Percentiles rank a stretch among this genome's conserved stretches.
Evolutionary conservation across 2,113 vertebrate species (phyloP).

Genomic region (Eira barbara): DNA sequence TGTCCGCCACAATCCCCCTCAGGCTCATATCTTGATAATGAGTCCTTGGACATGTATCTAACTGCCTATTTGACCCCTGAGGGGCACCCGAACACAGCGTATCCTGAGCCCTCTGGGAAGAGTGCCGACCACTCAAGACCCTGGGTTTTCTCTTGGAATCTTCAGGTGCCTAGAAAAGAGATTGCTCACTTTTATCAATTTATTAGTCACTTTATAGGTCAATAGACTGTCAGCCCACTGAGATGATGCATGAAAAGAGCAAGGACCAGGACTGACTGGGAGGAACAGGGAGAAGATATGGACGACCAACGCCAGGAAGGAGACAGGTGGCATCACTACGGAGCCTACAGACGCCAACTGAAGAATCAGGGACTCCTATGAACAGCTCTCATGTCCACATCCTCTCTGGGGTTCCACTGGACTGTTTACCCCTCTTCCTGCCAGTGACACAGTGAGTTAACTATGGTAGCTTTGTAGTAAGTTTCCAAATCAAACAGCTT

Average conservation of each 20-base stretch:
- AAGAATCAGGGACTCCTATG: fast-evolving
- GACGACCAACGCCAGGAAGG: no score
- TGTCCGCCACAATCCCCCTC: fast-evolving
- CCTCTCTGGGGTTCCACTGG: not conserved
- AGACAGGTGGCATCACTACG: fast-evolving
- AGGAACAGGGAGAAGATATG: not conserved
- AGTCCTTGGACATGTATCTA: not conserved
- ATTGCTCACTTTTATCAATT: not conserved
- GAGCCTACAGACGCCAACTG: fast-evolving
- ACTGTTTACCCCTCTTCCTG: fast-evolving
- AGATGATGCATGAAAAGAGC: not conserved
- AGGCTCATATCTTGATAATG: not conserved
- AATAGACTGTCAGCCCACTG: fast-evolving
- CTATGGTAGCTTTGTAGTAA: fast-evolving
- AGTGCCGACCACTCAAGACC: not conserved
- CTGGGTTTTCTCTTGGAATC: not conserved
- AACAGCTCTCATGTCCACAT: fast-evolving
- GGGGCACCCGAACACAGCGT: not conserved
- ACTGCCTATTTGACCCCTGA: not conserved
- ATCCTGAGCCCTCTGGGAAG: not conserved
- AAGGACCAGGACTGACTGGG: not conserved
- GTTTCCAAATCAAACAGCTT: fast-evolving
- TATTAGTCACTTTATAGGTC: fast-evolving
- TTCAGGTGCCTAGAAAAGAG: not conserved
- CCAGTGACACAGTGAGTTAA: fast-evolving